Percentiles rank a stretch among this genome's conserved stretches.
These are phyloP conservation scores for Clistopyga incitator DNA, from an alignment of 2,888 invertebrate genomes.

Conservation along the genomic window DNA sequence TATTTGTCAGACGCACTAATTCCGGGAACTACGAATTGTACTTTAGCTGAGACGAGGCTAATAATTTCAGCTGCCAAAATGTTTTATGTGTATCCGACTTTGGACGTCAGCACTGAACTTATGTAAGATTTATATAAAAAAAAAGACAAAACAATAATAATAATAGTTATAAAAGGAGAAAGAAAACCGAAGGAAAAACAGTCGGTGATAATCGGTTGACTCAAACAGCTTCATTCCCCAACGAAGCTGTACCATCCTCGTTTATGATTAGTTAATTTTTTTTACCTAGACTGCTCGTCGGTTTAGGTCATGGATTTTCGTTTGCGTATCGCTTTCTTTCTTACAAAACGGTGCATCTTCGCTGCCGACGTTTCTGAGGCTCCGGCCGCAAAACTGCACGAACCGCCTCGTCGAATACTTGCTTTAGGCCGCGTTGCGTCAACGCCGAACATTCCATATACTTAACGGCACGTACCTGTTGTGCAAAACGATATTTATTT, in stretches of 20 bases:
- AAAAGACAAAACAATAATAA: constrained; percentile 20
- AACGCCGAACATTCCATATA: constrained; percentile 99
- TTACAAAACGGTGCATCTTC: constrained; percentile 94
- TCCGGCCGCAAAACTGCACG: constrained; percentile 98
- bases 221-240: constrained; percentile 57
- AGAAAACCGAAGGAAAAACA: constrained; percentile 42
- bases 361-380: constrained; percentile 96
- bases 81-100: constrained; percentile 42
- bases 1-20: constrained; percentile 67
- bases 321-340: constrained; percentile 37
- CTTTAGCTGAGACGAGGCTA: constrained; percentile 73
- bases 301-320: constrained; percentile 36
- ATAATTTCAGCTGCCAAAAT: constrained; percentile 75
- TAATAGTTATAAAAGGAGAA: not conserved
- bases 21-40: constrained; percentile 73
- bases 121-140: constrained; percentile 31
- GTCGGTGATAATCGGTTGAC: constrained; percentile 60
- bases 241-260: constrained; percentile 45
- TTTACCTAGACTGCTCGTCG: constrained; percentile 62
- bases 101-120: constrained; percentile 33
- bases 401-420: constrained; percentile 99
- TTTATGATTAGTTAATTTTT: constrained; percentile 61
- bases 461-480: constrained; percentile 96
- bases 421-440: constrained; percentile 98
- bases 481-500: constrained; percentile 22